Conservation (phyloP, 2,888 invertebrate species). For the Sisyra nigra region DNA sequence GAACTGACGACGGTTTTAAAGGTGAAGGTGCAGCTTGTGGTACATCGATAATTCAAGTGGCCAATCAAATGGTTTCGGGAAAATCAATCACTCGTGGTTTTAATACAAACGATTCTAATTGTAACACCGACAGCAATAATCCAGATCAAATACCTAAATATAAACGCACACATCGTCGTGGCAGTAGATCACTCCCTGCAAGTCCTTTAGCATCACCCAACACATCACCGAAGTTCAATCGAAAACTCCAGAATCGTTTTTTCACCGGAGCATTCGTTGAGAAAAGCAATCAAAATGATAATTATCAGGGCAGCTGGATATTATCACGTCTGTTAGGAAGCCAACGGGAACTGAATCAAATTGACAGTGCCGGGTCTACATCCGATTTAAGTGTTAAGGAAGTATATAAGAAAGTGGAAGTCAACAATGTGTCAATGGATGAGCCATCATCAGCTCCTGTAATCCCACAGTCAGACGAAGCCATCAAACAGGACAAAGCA, state of each 20-base stretch:
- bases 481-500: slow-evolving; percentile 16
- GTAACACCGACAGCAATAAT: slow-evolving; percentile 11
- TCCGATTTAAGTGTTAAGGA: slow-evolving; percentile 10
- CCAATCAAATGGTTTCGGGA: slow-evolving; percentile 40
- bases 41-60: slow-evolving; percentile 39
- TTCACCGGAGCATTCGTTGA: slow-evolving; percentile 34
- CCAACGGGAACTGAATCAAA: slow-evolving; percentile 37
- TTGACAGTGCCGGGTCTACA: slow-evolving; percentile 24
- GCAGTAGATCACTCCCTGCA: slow-evolving; percentile 54
- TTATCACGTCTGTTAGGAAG: slow-evolving; percentile 47
- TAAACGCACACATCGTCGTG: slow-evolving; percentile 33
- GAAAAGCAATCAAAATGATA: slow-evolving; percentile 19
- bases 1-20: slow-evolving; percentile 55
- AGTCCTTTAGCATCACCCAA: slow-evolving; percentile 48
- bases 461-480: slow-evolving; percentile 19
- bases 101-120: slow-evolving; percentile 14
- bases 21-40: slow-evolving; percentile 53
- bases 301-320: slow-evolving; percentile 42
- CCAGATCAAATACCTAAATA: slow-evolving; percentile 21
- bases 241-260: slow-evolving; percentile 38
- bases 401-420: slow-evolving; percentile 12
- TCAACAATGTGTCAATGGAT: slow-evolving; percentile 9
- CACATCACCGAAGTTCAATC: slow-evolving; percentile 34
- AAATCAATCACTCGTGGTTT: slow-evolving; percentile 25
- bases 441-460: slow-evolving; percentile 14